These are phyloP conservation scores for Formicarius rufipectus DNA, from an alignment of 2,113 vertebrate genomes.

Conservation along the genomic window DNA sequence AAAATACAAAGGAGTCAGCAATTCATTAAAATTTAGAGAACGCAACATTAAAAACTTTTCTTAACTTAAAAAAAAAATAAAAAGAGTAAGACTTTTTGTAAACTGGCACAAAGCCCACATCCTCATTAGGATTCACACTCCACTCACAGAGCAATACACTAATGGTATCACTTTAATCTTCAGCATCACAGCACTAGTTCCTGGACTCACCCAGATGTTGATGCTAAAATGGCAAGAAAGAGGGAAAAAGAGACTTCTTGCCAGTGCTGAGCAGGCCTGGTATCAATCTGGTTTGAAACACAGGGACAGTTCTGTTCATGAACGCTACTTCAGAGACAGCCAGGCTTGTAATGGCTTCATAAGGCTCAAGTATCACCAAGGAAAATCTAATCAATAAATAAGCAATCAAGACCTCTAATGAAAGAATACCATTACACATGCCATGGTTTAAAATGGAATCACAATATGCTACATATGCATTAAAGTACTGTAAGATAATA, in stretches of 20 bases:
- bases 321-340: neutral
- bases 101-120: neutral
- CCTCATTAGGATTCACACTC: neutral
- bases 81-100: neutral
- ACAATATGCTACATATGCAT: neutral
- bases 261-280: neutral
- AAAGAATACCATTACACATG: neutral
- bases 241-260: neutral
- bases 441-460: conserved; percentile 16
- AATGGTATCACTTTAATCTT: neutral
- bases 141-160: neutral
- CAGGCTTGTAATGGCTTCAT: neutral
- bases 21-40: conserved; percentile 38
- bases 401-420: neutral
- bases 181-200: neutral
- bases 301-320: neutral
- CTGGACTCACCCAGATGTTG: neutral
- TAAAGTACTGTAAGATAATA: conserved; percentile 51
- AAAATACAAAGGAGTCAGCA: conserved; percentile 38
- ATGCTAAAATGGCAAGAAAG: neutral
- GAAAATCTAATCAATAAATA: conserved; percentile 39
- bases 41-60: neutral
- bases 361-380: neutral
- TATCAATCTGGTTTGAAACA: neutral
- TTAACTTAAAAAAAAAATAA: neutral